Percentiles rank a stretch among this genome's conserved stretches.
These are phyloP conservation scores for Scaptomyza tumidula DNA, from an alignment of 2,888 invertebrate species.

Conservation along the genomic window DNA sequence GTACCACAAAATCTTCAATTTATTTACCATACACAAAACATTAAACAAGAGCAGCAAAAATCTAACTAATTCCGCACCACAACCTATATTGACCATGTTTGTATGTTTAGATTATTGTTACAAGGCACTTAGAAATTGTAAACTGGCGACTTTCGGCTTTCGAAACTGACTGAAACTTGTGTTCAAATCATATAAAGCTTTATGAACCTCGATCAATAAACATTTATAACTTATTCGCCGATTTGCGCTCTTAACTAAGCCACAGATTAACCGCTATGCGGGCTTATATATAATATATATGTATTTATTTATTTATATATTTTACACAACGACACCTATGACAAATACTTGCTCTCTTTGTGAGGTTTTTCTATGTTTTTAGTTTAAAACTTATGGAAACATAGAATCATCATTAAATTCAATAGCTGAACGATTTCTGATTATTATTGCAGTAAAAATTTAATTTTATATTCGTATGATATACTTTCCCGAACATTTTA, in stretches of 20 bases:
- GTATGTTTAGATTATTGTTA: not conserved
- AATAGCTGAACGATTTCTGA: too few species aligned
- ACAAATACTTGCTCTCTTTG: not conserved
- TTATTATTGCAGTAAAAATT: too few species aligned
- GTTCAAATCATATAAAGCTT: not conserved
- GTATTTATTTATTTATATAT: too few species aligned
- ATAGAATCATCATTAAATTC: not conserved
- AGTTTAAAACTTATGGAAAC: not conserved
- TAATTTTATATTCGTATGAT: too few species aligned
- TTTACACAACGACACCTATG: too few species aligned
- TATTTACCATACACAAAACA: conserved; percentile 33
- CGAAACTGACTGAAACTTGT: conserved; percentile 7
- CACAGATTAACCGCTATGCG: not conserved
- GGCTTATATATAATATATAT: not conserved
- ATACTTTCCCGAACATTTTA: too few species aligned
- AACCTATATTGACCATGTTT: conserved; percentile 22
- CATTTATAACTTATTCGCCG: not conserved
- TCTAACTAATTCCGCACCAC: conserved; percentile 25
- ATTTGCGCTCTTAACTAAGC: not conserved
- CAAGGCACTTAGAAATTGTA: not conserved
- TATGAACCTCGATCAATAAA: not conserved
- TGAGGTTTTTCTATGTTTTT: not conserved
- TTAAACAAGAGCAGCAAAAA: conserved; percentile 24
- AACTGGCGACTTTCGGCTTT: not conserved
- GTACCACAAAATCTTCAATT: not conserved